phyloP scores from a whole-genome alignment of 2,888 invertebrate genomes.

The Coelogynopora nodosa region DNA sequence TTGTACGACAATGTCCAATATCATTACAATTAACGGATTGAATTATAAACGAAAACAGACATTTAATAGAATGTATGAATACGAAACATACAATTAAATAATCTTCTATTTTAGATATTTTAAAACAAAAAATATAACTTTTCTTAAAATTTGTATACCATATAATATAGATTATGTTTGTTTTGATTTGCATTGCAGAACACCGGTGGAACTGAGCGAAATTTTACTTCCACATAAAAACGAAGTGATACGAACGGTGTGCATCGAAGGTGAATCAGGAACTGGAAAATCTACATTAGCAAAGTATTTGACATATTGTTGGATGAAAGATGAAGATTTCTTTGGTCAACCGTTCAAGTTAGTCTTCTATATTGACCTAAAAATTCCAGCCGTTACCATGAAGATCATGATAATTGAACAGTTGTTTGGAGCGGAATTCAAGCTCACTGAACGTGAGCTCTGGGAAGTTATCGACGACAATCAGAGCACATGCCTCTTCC shows the following conservation, averaged over 20 bases:
- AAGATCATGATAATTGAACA: constrained; percentile 48
- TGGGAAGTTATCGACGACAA: constrained; percentile 51
- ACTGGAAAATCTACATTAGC: constrained; percentile 55
- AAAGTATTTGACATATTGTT: constrained; percentile 52
- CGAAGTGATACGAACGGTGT: constrained; percentile 47
- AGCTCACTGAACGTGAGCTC: constrained; percentile 51
- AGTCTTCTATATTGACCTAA: constrained; percentile 43
- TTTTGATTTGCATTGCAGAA: too few species aligned
- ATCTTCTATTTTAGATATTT: too few species aligned
- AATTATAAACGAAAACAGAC: too few species aligned
- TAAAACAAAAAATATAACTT: too few species aligned
- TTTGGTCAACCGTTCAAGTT: constrained; percentile 41
- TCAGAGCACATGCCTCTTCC: constrained; percentile 51
- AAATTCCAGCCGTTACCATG: constrained; percentile 41
- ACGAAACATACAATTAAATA: too few species aligned
- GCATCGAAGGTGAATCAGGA: constrained; percentile 55
- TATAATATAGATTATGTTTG: too few species aligned
- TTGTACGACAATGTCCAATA: too few species aligned
- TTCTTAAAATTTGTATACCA: too few species aligned
- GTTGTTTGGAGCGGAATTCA: constrained; percentile 52
- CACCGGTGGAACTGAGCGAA: constrained; percentile 49
- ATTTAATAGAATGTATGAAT: too few species aligned
- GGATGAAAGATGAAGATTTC: constrained; percentile 51
- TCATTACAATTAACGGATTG: too few species aligned
- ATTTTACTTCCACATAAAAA: constrained; percentile 48